Conservation (phyloP, 2,888 invertebrate species). For the Drosophila incognita region DNA sequence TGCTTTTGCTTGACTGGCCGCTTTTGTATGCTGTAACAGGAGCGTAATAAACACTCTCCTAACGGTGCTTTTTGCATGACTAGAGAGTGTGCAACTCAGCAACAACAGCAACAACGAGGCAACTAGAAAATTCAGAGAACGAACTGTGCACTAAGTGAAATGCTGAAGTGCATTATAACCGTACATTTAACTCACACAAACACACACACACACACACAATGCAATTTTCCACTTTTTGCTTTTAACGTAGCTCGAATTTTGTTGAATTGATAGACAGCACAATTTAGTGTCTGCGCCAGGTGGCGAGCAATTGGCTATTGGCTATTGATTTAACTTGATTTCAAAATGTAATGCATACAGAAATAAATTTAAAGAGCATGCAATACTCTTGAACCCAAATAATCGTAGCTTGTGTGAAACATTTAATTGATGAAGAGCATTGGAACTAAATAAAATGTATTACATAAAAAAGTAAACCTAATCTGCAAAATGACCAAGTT, state of each 20-base stretch:
- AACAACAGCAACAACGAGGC: slow-evolving; percentile 34
- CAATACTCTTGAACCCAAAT: not conserved
- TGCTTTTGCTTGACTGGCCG: slow-evolving; percentile 41
- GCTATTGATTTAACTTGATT: slow-evolving; percentile 39
- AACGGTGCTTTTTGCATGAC: slow-evolving; percentile 67
- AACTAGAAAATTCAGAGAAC: slow-evolving; percentile 49
- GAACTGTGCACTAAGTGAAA: slow-evolving; percentile 65
- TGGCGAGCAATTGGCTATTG: slow-evolving; percentile 43
- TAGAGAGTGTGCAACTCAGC: slow-evolving; percentile 39
- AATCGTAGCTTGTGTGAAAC: not conserved
- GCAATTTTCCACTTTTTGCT: slow-evolving; percentile 59
- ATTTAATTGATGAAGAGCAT: not conserved
- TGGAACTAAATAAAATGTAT: not conserved
- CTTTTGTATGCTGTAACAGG: slow-evolving; percentile 78
- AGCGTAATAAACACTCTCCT: slow-evolving; percentile 77
- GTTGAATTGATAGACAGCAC: slow-evolving; percentile 49
- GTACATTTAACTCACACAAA: slow-evolving; percentile 58
- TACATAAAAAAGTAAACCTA: not conserved
- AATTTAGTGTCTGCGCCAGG: slow-evolving; percentile 49
- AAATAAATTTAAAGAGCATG: not conserved
- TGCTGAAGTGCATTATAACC: slow-evolving; percentile 75
- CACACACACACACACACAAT: slow-evolving; percentile 26
- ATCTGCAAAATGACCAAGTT: not conserved
- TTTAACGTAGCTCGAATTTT: slow-evolving; percentile 46
- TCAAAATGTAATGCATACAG: not conserved